These are phyloP conservation scores for Leptopilina drosophilae DNA, from an alignment of 2,888 invertebrate genomes.

Conservation along the genomic window DNA sequence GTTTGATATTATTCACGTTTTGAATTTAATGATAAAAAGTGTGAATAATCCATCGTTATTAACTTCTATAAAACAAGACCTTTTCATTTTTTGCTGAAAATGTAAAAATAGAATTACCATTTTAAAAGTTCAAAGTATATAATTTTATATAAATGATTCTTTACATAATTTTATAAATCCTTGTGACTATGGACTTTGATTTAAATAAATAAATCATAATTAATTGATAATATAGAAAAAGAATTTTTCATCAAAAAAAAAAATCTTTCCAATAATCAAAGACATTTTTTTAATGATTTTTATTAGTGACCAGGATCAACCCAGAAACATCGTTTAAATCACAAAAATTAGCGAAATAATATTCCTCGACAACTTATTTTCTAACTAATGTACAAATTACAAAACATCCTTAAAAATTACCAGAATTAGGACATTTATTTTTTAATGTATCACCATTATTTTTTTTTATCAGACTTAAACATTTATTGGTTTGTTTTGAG, in stretches of 20 bases:
- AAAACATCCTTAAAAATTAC: not conserved
- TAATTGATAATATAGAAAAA: no score
- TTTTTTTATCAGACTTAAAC: conserved; percentile 9
- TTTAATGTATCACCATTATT: conserved; percentile 12
- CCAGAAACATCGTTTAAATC: not conserved
- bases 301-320: not conserved
- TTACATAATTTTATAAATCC: no score
- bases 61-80: no score
- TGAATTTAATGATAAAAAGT: no score
- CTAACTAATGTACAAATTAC: not conserved
- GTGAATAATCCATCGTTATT: no score
- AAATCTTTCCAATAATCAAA: not conserved
- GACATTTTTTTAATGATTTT: conserved; percentile 19
- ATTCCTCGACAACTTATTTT: not conserved
- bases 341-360: not conserved
- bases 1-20: no score
- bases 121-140: no score
- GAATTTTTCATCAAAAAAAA: not conserved
- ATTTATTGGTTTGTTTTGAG: conserved; percentile 20
- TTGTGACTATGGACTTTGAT: no score
- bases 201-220: no score
- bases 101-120: no score
- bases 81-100: no score
- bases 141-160: no score
- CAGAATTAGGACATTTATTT: not conserved